phyloP scores from a whole-genome alignment of 2,113 vertebrate species.

The Meleagris gallopavo region DNA sequence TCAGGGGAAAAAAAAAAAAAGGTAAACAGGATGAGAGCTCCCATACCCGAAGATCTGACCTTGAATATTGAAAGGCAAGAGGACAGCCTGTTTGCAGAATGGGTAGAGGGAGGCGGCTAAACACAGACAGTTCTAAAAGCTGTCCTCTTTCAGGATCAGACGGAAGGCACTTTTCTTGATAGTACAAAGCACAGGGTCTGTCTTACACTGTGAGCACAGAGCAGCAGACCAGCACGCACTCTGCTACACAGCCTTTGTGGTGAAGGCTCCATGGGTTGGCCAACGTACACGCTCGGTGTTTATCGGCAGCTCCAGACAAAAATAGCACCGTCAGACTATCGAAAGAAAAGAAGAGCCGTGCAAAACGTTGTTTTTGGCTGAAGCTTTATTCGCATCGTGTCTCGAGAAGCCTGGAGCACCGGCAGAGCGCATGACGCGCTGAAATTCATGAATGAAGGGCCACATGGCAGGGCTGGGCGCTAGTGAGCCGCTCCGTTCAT shows the following conservation, averaged over 20 bases:
- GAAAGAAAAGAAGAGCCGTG: neutral
- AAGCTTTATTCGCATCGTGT: neutral
- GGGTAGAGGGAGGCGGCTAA: accelerated
- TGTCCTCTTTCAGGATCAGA: neutral
- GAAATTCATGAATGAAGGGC: conserved; percentile 49
- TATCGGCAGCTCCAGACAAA: neutral
- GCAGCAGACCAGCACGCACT: neutral
- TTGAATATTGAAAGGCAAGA: neutral
- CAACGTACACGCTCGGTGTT: neutral
- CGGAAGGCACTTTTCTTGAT: neutral
- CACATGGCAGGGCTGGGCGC: conserved; percentile 8
- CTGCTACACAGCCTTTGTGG: neutral
- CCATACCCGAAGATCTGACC: neutral
- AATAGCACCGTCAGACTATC: neutral
- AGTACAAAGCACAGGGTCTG: neutral
- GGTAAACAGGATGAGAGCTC: neutral
- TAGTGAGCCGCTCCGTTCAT: neutral
- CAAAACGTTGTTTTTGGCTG: neutral
- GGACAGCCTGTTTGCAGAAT: neutral
- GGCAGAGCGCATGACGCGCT: accelerated
- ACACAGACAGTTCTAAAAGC: neutral
- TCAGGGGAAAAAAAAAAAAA: too few relatives aligned
- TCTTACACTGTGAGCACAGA: neutral
- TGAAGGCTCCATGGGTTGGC: neutral
- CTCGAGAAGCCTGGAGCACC: neutral